Percentiles rank a stretch among this genome's conserved stretches.
phyloP scores from a whole-genome alignment of 2,888 invertebrate species.

The Xanthia togata region DNA sequence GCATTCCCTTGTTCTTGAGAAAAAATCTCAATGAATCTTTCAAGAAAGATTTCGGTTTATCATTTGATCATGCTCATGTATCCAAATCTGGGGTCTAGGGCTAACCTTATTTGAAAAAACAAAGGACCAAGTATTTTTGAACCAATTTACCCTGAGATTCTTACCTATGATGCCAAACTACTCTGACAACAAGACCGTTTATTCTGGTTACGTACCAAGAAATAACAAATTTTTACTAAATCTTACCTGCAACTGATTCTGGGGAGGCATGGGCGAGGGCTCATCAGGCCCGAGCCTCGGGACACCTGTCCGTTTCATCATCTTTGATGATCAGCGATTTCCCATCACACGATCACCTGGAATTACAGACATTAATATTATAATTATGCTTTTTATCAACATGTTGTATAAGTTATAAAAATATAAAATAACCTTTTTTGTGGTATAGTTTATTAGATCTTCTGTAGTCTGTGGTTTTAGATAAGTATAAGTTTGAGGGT shows the following conservation, averaged over 20 bases:
- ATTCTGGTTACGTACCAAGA: background rate
- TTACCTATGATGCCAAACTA: too few relatives aligned
- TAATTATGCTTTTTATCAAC: slow-evolving; percentile 8
- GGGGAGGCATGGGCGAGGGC: slow-evolving; percentile 75
- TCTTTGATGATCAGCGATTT: slow-evolving; percentile 69
- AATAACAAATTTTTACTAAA: background rate
- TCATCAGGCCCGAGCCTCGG: slow-evolving; percentile 82
- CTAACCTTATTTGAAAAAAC: too few relatives aligned
- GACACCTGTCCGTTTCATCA: slow-evolving; percentile 83
- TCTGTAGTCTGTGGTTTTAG: background rate
- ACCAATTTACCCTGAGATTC: background rate
- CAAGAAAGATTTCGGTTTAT: background rate
- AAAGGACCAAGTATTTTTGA: background rate
- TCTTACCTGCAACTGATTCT: slow-evolving; percentile 78
- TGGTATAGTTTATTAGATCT: background rate
- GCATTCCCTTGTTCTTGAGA: background rate
- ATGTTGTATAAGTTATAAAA: background rate
- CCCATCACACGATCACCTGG: slow-evolving; percentile 81
- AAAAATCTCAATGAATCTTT: background rate
- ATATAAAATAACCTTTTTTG: background rate
- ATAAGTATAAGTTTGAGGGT: background rate
- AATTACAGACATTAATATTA: slow-evolving; percentile 60
- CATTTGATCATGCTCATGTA: background rate
- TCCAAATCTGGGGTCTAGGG: too few relatives aligned
- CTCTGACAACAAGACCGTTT: background rate